Conservation (phyloP, 1,140 invertebrate genomes). For the Pogonognathellus flavescens region DNA sequence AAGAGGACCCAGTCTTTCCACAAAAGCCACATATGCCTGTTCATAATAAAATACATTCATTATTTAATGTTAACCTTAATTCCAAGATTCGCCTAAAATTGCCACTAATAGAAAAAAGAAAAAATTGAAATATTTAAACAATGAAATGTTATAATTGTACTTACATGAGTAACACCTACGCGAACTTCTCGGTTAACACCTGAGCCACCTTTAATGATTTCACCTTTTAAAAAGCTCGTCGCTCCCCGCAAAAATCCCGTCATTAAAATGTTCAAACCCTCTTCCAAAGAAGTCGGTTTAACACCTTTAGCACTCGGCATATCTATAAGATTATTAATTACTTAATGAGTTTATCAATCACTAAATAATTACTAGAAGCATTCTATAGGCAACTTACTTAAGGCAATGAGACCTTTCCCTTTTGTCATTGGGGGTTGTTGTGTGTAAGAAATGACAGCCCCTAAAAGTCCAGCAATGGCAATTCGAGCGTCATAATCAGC, state of each 20-base stretch:
- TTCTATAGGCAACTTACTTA: not conserved
- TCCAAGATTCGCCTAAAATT: no score
- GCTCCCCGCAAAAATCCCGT: constrained; percentile 95
- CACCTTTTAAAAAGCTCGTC: constrained; percentile 94
- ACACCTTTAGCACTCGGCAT: constrained; percentile 73
- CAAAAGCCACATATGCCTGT: constrained; percentile 94
- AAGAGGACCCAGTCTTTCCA: constrained; percentile 89
- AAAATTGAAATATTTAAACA: constrained; percentile 35
- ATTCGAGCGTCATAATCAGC: constrained; percentile 96
- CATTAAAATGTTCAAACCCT: constrained; percentile 91
- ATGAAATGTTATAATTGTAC: constrained; percentile 9
- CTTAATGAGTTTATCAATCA: not conserved
- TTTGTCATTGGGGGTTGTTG: constrained; percentile 72
- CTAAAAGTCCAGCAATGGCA: constrained; percentile 91
- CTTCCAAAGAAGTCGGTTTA: constrained; percentile 86
- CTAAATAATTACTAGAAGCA: not conserved
- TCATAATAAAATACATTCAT: no score
- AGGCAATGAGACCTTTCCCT: constrained; percentile 15
- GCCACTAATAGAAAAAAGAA: constrained; percentile 69
- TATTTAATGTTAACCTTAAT: no score
- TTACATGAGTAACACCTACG: constrained; percentile 92
- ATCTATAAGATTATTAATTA: constrained; percentile 68
- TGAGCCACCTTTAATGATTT: constrained; percentile 95
- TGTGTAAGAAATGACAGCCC: constrained; percentile 86
- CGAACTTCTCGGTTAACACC: constrained; percentile 94